Percentiles rank a stretch among this genome's conserved stretches.
Evolutionary conservation across 1,140 invertebrate genomes (phyloP).

Genomic region (Acromyrmex heyeri): DNA sequence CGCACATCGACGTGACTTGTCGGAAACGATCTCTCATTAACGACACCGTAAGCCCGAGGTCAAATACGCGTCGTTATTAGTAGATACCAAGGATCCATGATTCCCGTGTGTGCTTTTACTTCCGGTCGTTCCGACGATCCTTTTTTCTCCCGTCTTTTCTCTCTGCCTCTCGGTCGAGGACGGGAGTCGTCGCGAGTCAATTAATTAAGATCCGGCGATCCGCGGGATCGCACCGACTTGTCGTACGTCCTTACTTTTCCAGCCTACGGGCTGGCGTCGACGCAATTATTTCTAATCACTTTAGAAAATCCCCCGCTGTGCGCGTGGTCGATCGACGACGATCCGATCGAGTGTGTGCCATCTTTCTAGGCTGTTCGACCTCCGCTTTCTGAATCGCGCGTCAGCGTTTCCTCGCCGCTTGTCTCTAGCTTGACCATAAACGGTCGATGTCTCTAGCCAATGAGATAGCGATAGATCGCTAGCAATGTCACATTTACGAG

Average conservation of each 20-base stretch:
- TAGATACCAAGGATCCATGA: neutral
- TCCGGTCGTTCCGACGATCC: neutral
- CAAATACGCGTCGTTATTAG: slow-evolving; percentile 45
- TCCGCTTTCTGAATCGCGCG: slow-evolving; percentile 41
- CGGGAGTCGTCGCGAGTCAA: slow-evolving; percentile 27
- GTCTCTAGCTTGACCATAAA: slow-evolving; percentile 64
- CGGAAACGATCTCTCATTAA: slow-evolving; percentile 42
- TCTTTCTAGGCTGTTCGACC: slow-evolving; percentile 63
- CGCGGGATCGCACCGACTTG: slow-evolving; percentile 2
- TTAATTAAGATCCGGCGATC: slow-evolving; percentile 62
- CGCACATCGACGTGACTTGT: slow-evolving; percentile 4
- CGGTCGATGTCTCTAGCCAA: slow-evolving; percentile 52
- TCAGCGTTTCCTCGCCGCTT: slow-evolving; percentile 61
- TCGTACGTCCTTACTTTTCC: slow-evolving; percentile 52
- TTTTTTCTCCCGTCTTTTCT: neutral
- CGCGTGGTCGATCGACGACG: slow-evolving; percentile 18
- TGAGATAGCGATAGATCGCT: neutral
- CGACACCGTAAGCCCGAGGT: slow-evolving; percentile 12
- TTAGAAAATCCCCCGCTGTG: slow-evolving; percentile 63
- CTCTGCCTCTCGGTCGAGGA: neutral
- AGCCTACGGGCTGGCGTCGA: slow-evolving; percentile 39
- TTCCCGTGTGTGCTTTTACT: slow-evolving; percentile 40
- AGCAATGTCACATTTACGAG: neutral
- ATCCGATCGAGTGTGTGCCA: slow-evolving; percentile 33
- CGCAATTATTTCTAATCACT: slow-evolving; percentile 74